These are phyloP conservation scores for Planococcus citri DNA, from an alignment of 1,140 invertebrate species.

Conservation along the genomic window DNA sequence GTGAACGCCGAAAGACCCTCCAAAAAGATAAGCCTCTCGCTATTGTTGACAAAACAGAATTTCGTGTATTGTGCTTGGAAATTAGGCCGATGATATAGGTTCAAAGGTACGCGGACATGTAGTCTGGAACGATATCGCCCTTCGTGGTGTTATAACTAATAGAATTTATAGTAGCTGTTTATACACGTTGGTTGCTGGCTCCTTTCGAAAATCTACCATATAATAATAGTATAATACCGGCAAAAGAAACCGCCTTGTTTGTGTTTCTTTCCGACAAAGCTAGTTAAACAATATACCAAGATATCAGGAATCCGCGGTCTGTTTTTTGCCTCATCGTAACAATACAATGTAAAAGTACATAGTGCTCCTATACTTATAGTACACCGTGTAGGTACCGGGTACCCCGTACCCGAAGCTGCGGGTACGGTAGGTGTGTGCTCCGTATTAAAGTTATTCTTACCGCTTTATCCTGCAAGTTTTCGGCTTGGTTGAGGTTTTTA, in stretches of 20 bases:
- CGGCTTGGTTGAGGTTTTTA: too few species aligned
- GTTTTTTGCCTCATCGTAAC: background rate
- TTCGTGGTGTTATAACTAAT: constrained; percentile 5
- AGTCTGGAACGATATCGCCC: constrained; percentile 11
- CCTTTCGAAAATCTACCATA: background rate
- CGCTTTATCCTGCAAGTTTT: too few species aligned
- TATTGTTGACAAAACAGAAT: too few species aligned
- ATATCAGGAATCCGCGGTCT: background rate
- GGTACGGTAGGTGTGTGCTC: too few species aligned
- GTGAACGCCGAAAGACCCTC: background rate
- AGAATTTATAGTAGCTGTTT: constrained; percentile 20
- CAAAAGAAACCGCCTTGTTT: constrained; percentile 19
- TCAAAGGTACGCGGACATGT: background rate
- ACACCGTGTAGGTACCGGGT: too few species aligned
- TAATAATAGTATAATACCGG: constrained; percentile 15
- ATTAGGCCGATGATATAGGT: background rate
- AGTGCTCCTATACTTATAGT: too few species aligned
- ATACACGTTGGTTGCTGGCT: background rate
- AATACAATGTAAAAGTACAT: background rate
- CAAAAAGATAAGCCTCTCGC: background rate
- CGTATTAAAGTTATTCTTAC: too few species aligned
- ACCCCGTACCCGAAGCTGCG: too few species aligned
- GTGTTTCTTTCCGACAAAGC: constrained; percentile 13
- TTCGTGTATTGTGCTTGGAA: background rate
- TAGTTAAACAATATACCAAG: constrained; percentile 6